Percentiles rank a stretch among this genome's conserved stretches.
These are phyloP conservation scores for Hydrotaea diabolus DNA, from an alignment of 2,888 invertebrate genomes.

Conservation along the genomic window DNA sequence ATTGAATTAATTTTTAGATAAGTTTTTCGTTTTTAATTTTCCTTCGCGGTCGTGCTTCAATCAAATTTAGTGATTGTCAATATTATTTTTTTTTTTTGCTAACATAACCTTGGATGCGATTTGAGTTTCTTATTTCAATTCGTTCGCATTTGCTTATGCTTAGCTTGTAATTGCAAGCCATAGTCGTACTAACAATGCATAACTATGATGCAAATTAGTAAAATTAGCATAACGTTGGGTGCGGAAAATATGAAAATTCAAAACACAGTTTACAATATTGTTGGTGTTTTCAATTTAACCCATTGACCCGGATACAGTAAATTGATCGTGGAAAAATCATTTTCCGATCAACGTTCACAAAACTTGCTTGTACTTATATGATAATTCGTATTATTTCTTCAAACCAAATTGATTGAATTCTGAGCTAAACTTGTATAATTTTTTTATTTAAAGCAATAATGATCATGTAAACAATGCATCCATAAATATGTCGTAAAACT, in stretches of 20 bases:
- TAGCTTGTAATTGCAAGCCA: background rate
- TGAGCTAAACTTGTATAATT: no score
- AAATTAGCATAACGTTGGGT: slow-evolving; percentile 5
- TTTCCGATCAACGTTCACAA: no score
- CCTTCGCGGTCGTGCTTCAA: slow-evolving; percentile 58
- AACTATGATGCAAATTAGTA: background rate
- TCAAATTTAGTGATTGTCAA: slow-evolving; percentile 53
- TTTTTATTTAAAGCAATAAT: no score
- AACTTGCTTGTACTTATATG: no score
- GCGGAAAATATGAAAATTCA: background rate
- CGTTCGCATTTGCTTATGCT: background rate
- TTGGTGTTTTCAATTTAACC: no score
- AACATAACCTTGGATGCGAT: slow-evolving; percentile 52
- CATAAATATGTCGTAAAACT: no score
- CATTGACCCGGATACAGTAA: no score
- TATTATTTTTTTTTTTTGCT: slow-evolving; percentile 43
- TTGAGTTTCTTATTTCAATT: background rate
- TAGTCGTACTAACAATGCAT: background rate
- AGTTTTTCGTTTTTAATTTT: slow-evolving; percentile 46
- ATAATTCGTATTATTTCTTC: no score
- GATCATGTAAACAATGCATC: no score
- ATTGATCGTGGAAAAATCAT: no score
- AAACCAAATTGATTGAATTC: no score
- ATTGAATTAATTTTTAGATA: slow-evolving; percentile 46
- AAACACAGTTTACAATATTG: no score